Base-by-base conservation (phyloP, 2,888 invertebrate species). In the Microchrysa polita region DNA sequence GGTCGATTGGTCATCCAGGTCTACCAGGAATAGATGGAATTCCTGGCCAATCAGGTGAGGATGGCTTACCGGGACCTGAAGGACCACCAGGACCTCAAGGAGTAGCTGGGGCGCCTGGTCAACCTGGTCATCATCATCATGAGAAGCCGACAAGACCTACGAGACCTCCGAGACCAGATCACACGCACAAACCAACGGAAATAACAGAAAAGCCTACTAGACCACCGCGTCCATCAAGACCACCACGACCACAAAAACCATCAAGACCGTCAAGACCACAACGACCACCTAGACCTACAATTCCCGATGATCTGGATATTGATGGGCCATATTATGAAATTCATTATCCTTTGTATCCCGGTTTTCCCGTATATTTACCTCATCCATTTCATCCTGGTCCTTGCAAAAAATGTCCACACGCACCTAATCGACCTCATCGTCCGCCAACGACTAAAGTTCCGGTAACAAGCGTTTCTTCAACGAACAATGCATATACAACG, bases 41-140 rank as follows among this genome's bases (percentile, higher is more conserved):
- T 0, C 89, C 91, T 0, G 92, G 93, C 5, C 90, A 91, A 0
- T 89, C 92, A 4, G 93, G 93, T 14, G 93, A 93, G 81, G 88
- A 18, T 55, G 55, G 55, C 18, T n/a, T 4, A 18, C 90, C 0
- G 2, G 60, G 60, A 22, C 22, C 22, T 23, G 9, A 22, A 60
- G 60, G 60, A 20, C 18, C 18, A 5, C 55, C 18, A 55, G 55
- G 65, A 12, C 22, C 1, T 5, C 44, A 42, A 9, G 65, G 65
- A 7, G 12, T 18, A 16, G 4, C 55, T 10, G 55, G 55, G 5
- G 52, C 16, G 7, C 52, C 67, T 14, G 53, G 53, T 0, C 10
- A 52, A 27, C 65, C 65, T 14, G 65, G 65, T 12, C 10, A 23
- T 59, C 59, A 59, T 59, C 14, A 16, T 1, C 67, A 52, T 14